Evolutionary conservation across 2,113 vertebrate genomes (phyloP).

Genomic region (Loxodonta africana): DNA sequence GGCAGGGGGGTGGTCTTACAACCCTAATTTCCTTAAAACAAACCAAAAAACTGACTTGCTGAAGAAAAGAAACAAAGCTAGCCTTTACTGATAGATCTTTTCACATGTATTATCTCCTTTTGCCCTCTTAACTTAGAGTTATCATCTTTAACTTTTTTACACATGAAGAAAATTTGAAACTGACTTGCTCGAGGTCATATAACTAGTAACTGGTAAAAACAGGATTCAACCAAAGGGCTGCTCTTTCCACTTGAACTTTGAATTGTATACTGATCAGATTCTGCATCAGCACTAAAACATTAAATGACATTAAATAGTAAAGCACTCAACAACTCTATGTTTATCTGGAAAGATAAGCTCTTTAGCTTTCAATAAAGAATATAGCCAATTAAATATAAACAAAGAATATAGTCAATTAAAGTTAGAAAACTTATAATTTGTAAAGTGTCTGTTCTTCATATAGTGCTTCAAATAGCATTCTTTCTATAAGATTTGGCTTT

Average conservation of each 20-base stretch:
- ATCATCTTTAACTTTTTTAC: background rate
- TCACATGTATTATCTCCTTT: background rate
- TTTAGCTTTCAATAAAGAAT: background rate
- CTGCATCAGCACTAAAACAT: background rate
- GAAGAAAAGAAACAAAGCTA: background rate
- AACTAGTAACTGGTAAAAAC: background rate
- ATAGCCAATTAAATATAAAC: background rate
- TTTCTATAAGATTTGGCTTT: constrained; percentile 22
- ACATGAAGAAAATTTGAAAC: constrained; percentile 30
- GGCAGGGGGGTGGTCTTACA: background rate
- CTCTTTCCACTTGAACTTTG: background rate
- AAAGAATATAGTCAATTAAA: background rate
- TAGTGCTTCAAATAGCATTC: background rate
- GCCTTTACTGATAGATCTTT: background rate
- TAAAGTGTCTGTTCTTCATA: background rate
- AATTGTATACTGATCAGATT: background rate
- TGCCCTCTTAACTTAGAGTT: background rate
- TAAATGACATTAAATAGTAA: background rate
- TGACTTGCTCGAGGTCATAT: background rate
- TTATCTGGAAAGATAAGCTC: constrained; percentile 6
- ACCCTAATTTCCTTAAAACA: background rate
- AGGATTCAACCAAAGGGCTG: background rate
- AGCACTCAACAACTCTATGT: background rate
- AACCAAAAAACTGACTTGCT: background rate
- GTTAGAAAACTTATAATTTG: background rate